These are phyloP conservation scores for Drosophila fulvimacula DNA, from an alignment of 2,888 invertebrate species.

Conservation along the genomic window DNA sequence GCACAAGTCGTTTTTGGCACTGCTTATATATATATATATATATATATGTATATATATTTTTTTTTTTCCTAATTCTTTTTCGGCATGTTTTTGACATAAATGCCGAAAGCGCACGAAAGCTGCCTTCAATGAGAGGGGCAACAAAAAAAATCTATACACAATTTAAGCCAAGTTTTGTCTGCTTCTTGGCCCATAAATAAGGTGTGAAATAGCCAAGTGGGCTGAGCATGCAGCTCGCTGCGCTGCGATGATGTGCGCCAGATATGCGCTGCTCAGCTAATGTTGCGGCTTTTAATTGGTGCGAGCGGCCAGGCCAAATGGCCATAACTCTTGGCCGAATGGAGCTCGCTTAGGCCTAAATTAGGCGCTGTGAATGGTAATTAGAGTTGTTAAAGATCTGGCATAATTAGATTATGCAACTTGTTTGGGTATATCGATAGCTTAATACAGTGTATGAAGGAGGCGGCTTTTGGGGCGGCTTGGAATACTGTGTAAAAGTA, in stretches of 20 bases:
- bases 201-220: slow-evolving; percentile 82
- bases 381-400: not conserved
- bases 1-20: slow-evolving; percentile 27
- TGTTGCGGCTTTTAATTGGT: slow-evolving; percentile 31
- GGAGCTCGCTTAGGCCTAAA: slow-evolving; percentile 3
- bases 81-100: slow-evolving; percentile 67
- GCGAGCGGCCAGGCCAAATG: slow-evolving; percentile 1
- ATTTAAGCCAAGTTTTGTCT: not conserved
- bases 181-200: slow-evolving; percentile 80
- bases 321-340: not conserved
- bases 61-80: slow-evolving; percentile 42
- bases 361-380: slow-evolving; percentile 8
- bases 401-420: not conserved
- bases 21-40: not conserved
- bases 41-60: not conserved
- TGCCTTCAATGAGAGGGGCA: not conserved
- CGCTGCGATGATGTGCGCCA: slow-evolving; percentile 32
- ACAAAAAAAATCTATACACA: not conserved
- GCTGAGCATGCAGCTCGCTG: slow-evolving; percentile 32
- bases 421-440: not conserved
- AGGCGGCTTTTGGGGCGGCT: too few species aligned
- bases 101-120: slow-evolving; percentile 79
- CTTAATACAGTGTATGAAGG: not conserved
- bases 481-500: too few species aligned
- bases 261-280: slow-evolving; percentile 35